phyloP scores from a whole-genome alignment of 2,888 invertebrate genomes.

The Lithophane socia region DNA sequence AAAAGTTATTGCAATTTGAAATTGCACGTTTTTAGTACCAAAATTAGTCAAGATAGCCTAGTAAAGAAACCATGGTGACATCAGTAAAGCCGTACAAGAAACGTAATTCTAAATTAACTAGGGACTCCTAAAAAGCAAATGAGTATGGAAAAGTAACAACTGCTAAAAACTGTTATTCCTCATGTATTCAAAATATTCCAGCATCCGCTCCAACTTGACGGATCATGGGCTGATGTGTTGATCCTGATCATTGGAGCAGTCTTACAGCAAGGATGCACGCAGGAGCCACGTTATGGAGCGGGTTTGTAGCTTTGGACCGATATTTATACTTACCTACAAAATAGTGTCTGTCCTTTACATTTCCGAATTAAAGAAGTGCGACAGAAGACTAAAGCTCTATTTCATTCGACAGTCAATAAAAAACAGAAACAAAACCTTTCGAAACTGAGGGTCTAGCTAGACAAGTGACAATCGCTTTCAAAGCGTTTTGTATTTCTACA shows the following conservation, averaged over 20 bases:
- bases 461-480: no score
- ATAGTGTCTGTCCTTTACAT: no score
- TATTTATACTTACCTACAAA: background rate
- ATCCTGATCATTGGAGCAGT: conserved; percentile 90
- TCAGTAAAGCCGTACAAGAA: background rate
- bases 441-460: no score
- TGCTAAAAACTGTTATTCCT: background rate
- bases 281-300: conserved; percentile 88
- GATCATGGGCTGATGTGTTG: conserved; percentile 88
- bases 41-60: no score
- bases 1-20: no score
- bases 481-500: no score
- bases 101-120: background rate
- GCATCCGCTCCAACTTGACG: conserved; percentile 85
- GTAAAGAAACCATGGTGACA: no score
- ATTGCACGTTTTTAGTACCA: no score
- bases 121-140: no score
- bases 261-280: conserved; percentile 90
- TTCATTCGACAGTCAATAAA: background rate
- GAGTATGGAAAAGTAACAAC: background rate
- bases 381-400: background rate
- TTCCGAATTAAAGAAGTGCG: background rate
- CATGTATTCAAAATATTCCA: conserved; percentile 65
- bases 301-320: conserved; percentile 77
- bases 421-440: background rate